Percentiles rank a stretch among this genome's conserved stretches.
Evolutionary conservation across 2,888 invertebrate genomes (phyloP).

Genomic region (Byasa hedistus): DNA sequence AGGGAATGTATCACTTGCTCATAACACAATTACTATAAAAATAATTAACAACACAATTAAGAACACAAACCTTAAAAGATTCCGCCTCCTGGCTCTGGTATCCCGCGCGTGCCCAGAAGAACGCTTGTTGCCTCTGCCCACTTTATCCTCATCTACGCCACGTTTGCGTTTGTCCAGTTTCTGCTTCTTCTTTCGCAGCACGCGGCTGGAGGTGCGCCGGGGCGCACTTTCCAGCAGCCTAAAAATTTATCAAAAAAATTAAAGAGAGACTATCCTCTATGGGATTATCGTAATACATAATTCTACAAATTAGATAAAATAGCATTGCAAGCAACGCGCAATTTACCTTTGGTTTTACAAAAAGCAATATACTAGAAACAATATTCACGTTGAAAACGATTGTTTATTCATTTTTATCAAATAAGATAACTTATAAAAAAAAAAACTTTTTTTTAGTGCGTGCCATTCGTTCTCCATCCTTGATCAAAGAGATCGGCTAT

Average conservation of each 20-base stretch:
- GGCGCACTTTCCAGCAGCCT: slow-evolving; percentile 84
- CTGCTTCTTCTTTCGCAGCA: slow-evolving; percentile 81
- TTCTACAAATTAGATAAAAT: no score
- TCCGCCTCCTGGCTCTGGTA: slow-evolving; percentile 77
- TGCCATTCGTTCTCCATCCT: no score
- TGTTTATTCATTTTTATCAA: no score
- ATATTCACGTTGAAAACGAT: no score
- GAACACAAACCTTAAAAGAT: slow-evolving; percentile 58
- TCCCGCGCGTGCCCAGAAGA: slow-evolving; percentile 68
- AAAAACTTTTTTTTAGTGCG: no score
- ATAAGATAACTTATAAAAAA: no score
- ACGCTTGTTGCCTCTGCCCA: slow-evolving; percentile 73
- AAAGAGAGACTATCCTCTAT: neutral
- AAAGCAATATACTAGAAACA: no score
- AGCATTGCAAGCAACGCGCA: no score
- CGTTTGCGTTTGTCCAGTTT: slow-evolving; percentile 72
- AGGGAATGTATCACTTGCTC: no score
- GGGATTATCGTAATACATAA: neutral
- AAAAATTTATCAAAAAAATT: slow-evolving; percentile 27
- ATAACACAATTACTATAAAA: no score
- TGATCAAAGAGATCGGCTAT: no score
- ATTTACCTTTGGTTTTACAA: no score
- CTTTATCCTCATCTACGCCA: slow-evolving; percentile 56
- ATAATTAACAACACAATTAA: slow-evolving; percentile 13
- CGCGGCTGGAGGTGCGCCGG: slow-evolving; percentile 83